Conservation (phyloP, 1,140 invertebrate genomes). For the Scaptodrosophila lebanonensis region DNA sequence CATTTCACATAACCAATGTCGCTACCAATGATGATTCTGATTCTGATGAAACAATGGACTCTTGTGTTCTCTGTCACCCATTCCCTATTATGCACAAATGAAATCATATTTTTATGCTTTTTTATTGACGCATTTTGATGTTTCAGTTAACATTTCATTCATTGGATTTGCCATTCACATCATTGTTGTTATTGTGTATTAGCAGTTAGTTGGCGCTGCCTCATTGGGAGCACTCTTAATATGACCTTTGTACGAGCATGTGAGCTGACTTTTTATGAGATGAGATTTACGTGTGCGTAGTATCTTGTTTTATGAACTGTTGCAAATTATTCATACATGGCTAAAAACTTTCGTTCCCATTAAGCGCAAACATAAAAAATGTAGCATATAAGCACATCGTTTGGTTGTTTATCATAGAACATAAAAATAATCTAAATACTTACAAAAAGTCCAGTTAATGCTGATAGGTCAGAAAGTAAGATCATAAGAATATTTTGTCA, state of each 20-base stretch:
- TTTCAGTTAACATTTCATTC: constrained; percentile 60
- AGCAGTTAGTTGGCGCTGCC: constrained; percentile 42
- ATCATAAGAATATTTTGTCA: too few species aligned
- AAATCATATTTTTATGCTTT: constrained; percentile 69
- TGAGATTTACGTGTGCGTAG: constrained; percentile 10
- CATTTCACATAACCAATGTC: too few species aligned
- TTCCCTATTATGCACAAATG: constrained; percentile 41
- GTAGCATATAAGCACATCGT: constrained; percentile 42
- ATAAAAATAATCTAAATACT: neutral
- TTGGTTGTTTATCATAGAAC: constrained; percentile 8
- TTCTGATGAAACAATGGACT: constrained; percentile 18
- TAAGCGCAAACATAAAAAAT: constrained; percentile 38
- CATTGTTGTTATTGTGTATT: constrained; percentile 12
- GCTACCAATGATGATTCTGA: constrained; percentile 5
- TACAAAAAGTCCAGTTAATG: too few species aligned
- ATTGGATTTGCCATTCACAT: constrained; percentile 29
- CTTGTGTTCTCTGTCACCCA: constrained; percentile 32
- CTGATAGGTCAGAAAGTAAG: too few species aligned
- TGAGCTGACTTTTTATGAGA: constrained; percentile 42
- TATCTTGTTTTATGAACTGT: constrained; percentile 45
- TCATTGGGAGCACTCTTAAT: too few species aligned
- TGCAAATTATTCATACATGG: constrained; percentile 26
- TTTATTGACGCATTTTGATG: constrained; percentile 63
- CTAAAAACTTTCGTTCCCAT: constrained; percentile 38
- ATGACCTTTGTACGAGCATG: constrained; percentile 17